Evolutionary conservation across 2,113 vertebrate genomes (phyloP).

Genomic region (Takifugu bimaculatus): DNA sequence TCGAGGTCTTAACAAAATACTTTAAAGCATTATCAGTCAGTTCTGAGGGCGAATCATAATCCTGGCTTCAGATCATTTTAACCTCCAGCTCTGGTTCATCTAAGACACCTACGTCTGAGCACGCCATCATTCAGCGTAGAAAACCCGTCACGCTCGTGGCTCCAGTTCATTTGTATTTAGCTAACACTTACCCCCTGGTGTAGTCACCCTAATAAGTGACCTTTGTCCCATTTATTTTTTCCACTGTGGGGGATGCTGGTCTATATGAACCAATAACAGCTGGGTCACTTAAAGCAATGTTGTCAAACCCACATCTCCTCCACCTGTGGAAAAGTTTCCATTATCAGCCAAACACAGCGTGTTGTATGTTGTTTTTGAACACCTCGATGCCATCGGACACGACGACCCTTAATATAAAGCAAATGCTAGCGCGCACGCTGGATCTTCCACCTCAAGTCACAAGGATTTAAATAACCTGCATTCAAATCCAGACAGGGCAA

Average conservation of each 20-base stretch:
- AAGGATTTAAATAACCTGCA: no score
- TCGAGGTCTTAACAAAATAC: not conserved
- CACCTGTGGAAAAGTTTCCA: slow-evolving; percentile 19
- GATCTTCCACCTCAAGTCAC: no score
- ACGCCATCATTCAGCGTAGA: slow-evolving; percentile 48
- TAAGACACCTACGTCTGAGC: slow-evolving; percentile 43
- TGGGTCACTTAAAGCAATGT: slow-evolving; percentile 25
- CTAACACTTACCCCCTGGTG: slow-evolving; percentile 16
- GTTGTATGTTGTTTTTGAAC: slow-evolving; percentile 16
- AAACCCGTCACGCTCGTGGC: slow-evolving; percentile 45
- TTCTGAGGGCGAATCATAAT: slow-evolving; percentile 13
- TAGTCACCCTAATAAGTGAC: slow-evolving; percentile 9
- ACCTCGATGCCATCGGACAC: slow-evolving; percentile 10
- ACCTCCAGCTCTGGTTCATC: slow-evolving; percentile 49
- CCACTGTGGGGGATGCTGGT: slow-evolving; percentile 14
- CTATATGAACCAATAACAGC: slow-evolving; percentile 12
- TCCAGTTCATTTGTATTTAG: slow-evolving; percentile 29
- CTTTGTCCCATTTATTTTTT: slow-evolving; percentile 12
- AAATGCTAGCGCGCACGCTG: not conserved
- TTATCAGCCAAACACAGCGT: slow-evolving; percentile 15
- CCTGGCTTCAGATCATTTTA: slow-evolving; percentile 29
- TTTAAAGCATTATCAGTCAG: not conserved
- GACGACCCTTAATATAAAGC: slow-evolving; percentile 1
- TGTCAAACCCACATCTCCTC: slow-evolving; percentile 15
- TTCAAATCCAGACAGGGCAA: no score